Evolutionary conservation across 1,140 invertebrate species (phyloP).

Genomic region (Trichonephila clavipes): DNA sequence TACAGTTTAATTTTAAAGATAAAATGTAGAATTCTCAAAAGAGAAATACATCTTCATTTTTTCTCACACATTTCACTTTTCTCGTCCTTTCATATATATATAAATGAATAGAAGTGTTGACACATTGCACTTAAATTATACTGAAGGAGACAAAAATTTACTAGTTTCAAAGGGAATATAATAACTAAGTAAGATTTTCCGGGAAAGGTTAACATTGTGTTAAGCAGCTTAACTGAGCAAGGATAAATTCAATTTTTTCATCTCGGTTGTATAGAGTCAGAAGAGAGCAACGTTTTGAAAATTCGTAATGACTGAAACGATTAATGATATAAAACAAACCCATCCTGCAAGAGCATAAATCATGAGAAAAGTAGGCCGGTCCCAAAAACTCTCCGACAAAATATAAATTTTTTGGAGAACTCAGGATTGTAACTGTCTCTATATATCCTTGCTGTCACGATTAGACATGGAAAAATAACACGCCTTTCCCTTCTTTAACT

Average conservation of each 20-base stretch:
- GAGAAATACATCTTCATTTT: too few relatives aligned
- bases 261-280: not conserved
- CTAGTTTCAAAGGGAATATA: not conserved
- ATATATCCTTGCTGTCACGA: conserved; percentile 68
- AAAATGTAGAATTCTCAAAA: too few relatives aligned
- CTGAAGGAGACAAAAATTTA: not conserved
- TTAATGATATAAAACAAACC: conserved; percentile 62
- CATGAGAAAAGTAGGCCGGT: conserved; percentile 34
- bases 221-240: not conserved
- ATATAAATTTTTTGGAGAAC: conserved; percentile 40
- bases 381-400: conserved; percentile 15
- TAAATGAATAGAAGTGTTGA: not conserved
- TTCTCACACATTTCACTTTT: too few relatives aligned
- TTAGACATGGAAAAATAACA: conserved; percentile 73
- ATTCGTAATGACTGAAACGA: conserved; percentile 49
- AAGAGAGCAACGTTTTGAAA: conserved; percentile 4
- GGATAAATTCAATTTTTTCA: not conserved
- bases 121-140: not conserved
- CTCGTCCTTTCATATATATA: too few relatives aligned
- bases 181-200: not conserved
- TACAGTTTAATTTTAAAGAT: too few relatives aligned
- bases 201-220: not conserved
- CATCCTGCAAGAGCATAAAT: conserved; percentile 51
- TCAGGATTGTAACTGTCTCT: conserved; percentile 58
- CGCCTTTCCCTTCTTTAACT: conserved; percentile 61